Percentiles rank a stretch among this genome's conserved stretches.
Evolutionary conservation across 2,888 invertebrate genomes (phyloP).

Genomic region (Drosophila mimetica): DNA sequence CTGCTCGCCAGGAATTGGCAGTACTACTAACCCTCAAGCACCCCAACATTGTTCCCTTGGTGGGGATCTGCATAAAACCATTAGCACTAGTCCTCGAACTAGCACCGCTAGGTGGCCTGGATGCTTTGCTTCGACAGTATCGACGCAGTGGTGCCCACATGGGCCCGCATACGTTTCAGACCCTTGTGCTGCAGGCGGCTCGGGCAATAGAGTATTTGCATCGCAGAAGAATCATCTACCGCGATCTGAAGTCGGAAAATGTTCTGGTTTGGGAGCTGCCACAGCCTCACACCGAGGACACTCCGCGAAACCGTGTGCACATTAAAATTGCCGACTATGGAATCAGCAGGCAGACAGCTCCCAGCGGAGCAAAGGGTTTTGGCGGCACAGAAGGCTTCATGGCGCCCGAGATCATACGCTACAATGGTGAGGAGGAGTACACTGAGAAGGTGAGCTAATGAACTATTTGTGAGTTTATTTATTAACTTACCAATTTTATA

Average conservation of each 20-base stretch:
- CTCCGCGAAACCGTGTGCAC: conserved; percentile 89
- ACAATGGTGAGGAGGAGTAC: conserved; percentile 99
- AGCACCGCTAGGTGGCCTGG: conserved; percentile 95
- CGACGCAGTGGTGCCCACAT: conserved; percentile 93
- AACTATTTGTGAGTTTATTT: neutral
- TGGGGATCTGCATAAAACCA: conserved; percentile 95
- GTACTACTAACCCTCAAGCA: conserved; percentile 94
- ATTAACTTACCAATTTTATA: neutral
- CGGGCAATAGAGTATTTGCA: conserved; percentile 98
- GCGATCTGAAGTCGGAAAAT: conserved; percentile 94
- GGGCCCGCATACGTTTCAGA: conserved; percentile 92
- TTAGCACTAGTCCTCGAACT: conserved; percentile 94
- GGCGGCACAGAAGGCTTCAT: conserved; percentile 99
- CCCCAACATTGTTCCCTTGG: conserved; percentile 95
- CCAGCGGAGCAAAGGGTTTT: conserved; percentile 97
- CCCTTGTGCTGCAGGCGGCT: conserved; percentile 94
- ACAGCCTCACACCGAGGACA: conserved; percentile 87
- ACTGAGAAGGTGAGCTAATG: conserved; percentile 92
- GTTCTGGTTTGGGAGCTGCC: conserved; percentile 99
- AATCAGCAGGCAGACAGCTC: conserved; percentile 94
- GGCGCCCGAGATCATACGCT: conserved; percentile 99
- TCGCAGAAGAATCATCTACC: conserved; percentile 95
- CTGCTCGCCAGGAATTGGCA: conserved; percentile 96
- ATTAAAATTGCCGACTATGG: conserved; percentile 99
- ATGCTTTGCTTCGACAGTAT: conserved; percentile 93